Evolutionary conservation across 2,113 vertebrate genomes (phyloP).

Genomic region (Anas platyrhynchos): DNA sequence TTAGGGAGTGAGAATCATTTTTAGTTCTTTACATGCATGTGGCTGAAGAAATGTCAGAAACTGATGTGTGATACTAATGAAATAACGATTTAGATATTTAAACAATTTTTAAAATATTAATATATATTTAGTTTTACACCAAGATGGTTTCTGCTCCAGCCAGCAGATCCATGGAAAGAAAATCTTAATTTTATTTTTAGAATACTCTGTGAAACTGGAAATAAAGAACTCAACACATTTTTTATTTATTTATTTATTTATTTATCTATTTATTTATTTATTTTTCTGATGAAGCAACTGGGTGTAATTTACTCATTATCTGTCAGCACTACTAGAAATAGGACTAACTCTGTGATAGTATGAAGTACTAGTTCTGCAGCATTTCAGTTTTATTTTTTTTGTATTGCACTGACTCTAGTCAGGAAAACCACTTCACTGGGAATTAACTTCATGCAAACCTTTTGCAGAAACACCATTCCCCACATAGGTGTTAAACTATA

Average conservation of each 20-base stretch:
- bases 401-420: neutral
- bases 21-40: neutral
- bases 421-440: neutral
- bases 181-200: neutral
- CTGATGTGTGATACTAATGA: neutral
- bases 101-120: no score
- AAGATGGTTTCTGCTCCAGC: neutral
- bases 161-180: neutral
- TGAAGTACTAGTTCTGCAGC: neutral
- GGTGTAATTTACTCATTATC: neutral
- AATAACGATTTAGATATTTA: neutral
- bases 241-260: neutral
- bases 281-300: neutral
- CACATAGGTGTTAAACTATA: neutral
- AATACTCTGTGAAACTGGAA: neutral
- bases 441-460: neutral
- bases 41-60: neutral
- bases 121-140: neutral
- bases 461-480: neutral
- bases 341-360: neutral
- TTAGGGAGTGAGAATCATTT: neutral
- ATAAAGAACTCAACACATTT: neutral
- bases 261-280: neutral
- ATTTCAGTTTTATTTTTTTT: neutral
- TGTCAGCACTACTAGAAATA: neutral